A percentile compares a stretch with the other conserved stretches of the same genome.
These are phyloP conservation scores for Montipora foliosa DNA, from an alignment of 64 coral and sea anemone genomes.

Conservation along the genomic window DNA sequence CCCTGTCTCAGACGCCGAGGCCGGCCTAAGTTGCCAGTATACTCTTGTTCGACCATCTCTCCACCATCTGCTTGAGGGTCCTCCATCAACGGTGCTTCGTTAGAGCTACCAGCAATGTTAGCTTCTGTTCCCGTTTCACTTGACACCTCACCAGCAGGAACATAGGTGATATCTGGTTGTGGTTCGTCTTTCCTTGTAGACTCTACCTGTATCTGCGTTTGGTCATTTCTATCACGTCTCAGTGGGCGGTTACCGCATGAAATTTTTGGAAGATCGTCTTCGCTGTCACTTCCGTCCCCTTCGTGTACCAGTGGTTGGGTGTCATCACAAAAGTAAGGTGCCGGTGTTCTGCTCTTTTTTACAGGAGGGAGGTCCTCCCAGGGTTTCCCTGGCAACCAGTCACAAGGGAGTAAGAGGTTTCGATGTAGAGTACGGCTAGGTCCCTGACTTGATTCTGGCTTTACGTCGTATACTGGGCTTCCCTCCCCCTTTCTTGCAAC, in stretches of 20 bases:
- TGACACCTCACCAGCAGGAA: conserved; percentile 1
- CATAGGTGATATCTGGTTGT: background rate
- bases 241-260: background rate
- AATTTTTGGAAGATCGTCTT: conserved; percentile 12
- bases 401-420: conserved; percentile 64
- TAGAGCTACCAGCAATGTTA: background rate
- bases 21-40: background rate
- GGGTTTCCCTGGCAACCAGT: background rate
- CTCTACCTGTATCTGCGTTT: conserved; percentile 2
- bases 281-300: conserved; percentile 5
- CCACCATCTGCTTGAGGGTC: conserved; percentile 16
- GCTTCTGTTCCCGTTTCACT: background rate
- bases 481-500: conserved; percentile 57
- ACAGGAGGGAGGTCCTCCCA: conserved; percentile 9
- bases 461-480: conserved; percentile 73
- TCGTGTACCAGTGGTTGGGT: no score
- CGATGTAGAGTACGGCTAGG: conserved; percentile 41
- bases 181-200: conserved; percentile 3
- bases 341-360: background rate
- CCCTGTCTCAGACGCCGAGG: background rate
- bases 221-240: background rate
- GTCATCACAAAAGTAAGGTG: background rate
- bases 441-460: conserved; percentile 49
- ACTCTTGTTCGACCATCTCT: background rate
- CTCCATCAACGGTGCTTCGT: background rate